phyloP scores from a whole-genome alignment of 2,888 invertebrate genomes.

The Abscondita cerata region DNA sequence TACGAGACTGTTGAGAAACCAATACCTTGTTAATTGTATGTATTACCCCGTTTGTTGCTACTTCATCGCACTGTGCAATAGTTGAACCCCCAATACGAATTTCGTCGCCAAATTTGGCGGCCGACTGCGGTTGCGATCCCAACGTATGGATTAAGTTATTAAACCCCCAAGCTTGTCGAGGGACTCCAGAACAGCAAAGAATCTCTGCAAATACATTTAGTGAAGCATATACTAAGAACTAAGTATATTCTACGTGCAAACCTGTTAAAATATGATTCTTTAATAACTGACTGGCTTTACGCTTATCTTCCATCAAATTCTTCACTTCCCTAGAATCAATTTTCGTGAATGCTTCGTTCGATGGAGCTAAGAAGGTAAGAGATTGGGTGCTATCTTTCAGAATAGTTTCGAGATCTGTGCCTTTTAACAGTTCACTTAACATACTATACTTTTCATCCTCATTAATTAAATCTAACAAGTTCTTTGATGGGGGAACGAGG shows the following conservation, averaged over 20 bases:
- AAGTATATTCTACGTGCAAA: no score
- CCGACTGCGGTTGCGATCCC: conserved; percentile 51
- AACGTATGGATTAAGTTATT: conserved; percentile 54
- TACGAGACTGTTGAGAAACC: conserved; percentile 53
- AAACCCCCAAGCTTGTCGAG: conserved; percentile 56
- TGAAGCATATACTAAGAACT: no score
- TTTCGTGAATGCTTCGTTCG: conserved; percentile 63
- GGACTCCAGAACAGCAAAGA: conserved; percentile 57
- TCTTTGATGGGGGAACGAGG: conserved; percentile 61
- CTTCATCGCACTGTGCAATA: conserved; percentile 60
- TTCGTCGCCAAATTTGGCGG: conserved; percentile 49
- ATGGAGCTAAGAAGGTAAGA: conserved; percentile 66
- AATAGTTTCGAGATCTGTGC: conserved; percentile 61
- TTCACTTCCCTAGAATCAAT: conserved; percentile 59
- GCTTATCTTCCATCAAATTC: conserved; percentile 59
- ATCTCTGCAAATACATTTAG: conserved; percentile 53
- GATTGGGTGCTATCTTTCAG: conserved; percentile 58
- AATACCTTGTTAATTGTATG: conserved; percentile 65
- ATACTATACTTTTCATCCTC: conserved; percentile 58
- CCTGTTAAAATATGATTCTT: conserved; percentile 64
- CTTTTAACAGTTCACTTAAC: conserved; percentile 57
- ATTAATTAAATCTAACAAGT: conserved; percentile 61
- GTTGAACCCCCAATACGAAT: conserved; percentile 53
- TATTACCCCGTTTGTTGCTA: conserved; percentile 66
- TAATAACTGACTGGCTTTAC: conserved; percentile 59